A percentile compares a stretch with the other conserved stretches of the same genome.
phyloP scores from a whole-genome alignment of 2,113 vertebrate species.

The Chaetura pelagica region DNA sequence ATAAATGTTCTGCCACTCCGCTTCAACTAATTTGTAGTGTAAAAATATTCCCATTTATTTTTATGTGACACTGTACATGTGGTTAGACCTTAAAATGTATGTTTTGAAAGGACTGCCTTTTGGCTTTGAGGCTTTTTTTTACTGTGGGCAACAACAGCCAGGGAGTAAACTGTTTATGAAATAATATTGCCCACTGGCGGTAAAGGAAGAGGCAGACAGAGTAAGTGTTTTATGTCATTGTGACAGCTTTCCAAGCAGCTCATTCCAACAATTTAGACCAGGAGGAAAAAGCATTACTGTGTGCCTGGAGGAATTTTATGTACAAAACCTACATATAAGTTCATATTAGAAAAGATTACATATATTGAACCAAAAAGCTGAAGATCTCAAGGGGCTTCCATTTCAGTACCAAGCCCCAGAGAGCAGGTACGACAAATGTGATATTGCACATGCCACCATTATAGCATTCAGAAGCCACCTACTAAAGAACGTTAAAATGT shows the following conservation, averaged over 20 bases:
- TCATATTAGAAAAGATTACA: conserved; percentile 49
- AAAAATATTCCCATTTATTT: conserved; percentile 42
- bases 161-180: conserved; percentile 64
- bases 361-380: conserved; percentile 42
- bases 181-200: conserved; percentile 75
- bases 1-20: background rate
- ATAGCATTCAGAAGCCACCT: background rate
- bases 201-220: conserved; percentile 65
- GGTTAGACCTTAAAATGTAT: conserved; percentile 47
- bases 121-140: background rate
- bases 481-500: background rate
- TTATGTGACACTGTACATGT: conserved; percentile 3
- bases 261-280: conserved; percentile 71
- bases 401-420: conserved; percentile 18
- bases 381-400: conserved; percentile 21
- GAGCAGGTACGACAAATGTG: background rate
- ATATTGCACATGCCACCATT: background rate
- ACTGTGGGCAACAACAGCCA: conserved; percentile 33
- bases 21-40: conserved; percentile 32
- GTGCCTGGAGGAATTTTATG: conserved; percentile 63
- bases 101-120: conserved; percentile 25
- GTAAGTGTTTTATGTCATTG: conserved; percentile 76
- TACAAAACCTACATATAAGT: conserved; percentile 39
- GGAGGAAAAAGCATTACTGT: conserved; percentile 67
- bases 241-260: conserved; percentile 76